phyloP scores from a whole-genome alignment of 2,888 invertebrate genomes.

The Diaphora mendica region DNA sequence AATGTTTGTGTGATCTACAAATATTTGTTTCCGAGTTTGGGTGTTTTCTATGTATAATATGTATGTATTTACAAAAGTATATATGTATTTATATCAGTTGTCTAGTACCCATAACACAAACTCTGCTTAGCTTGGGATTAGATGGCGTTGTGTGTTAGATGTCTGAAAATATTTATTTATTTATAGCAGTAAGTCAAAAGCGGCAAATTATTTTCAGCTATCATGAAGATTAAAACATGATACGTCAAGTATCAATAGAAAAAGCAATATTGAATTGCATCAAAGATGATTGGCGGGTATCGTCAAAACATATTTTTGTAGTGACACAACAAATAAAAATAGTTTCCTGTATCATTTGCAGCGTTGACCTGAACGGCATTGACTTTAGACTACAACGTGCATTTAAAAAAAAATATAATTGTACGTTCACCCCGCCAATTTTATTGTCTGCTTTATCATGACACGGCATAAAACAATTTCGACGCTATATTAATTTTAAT shows the following conservation, averaged over 20 bases:
- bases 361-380: background rate
- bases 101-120: too few species aligned
- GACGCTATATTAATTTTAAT: background rate
- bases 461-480: background rate
- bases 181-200: background rate
- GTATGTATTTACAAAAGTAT: too few species aligned
- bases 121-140: too few species aligned
- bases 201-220: background rate
- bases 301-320: conserved; percentile 8
- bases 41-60: too few species aligned
- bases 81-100: too few species aligned
- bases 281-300: conserved; percentile 13
- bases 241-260: conserved; percentile 9
- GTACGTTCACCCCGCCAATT: background rate
- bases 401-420: background rate
- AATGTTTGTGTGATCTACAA: too few species aligned
- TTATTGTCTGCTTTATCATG: background rate
- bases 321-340: conserved; percentile 14
- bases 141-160: too few species aligned
- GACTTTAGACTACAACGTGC: background rate
- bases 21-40: too few species aligned
- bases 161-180: too few species aligned
- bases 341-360: background rate
- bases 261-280: conserved; percentile 20
- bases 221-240: background rate